Conservation (phyloP, 2,888 invertebrate species). For the Diadegma fenestrale region DNA sequence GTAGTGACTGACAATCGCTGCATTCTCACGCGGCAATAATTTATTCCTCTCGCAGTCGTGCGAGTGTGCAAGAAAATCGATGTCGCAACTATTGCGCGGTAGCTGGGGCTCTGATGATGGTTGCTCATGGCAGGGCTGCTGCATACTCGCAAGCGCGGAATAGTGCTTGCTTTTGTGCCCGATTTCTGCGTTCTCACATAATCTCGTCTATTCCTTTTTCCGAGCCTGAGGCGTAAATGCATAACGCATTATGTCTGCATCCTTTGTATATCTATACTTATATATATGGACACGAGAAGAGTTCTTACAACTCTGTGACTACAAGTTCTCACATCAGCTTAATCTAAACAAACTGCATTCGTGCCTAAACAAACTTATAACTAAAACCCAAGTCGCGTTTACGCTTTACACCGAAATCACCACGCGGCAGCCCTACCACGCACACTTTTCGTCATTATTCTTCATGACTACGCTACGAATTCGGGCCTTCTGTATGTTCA, state of each 20-base stretch:
- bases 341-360: slow-evolving; percentile 23
- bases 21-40: slow-evolving; percentile 68
- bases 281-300: neutral
- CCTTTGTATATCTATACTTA: neutral
- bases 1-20: slow-evolving; percentile 46
- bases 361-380: slow-evolving; percentile 23
- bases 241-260: slow-evolving; percentile 37
- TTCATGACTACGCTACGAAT: neutral
- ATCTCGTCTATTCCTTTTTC: slow-evolving; percentile 62
- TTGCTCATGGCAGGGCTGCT: slow-evolving; percentile 37
- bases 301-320: slow-evolving; percentile 13
- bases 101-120: slow-evolving; percentile 42
- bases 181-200: slow-evolving; percentile 48
- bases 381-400: neutral
- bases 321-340: slow-evolving; percentile 7
- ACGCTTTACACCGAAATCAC: slow-evolving; percentile 4
- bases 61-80: slow-evolving; percentile 56
- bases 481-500: neutral
- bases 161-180: slow-evolving; percentile 22
- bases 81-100: slow-evolving; percentile 67
- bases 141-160: slow-evolving; percentile 7
- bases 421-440: neutral
- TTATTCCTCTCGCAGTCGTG: slow-evolving; percentile 67
- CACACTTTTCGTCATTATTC: neutral
- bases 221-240: slow-evolving; percentile 56